Evolutionary conservation across 2,113 vertebrate genomes (phyloP), one percentile per base, ranked within the genome.

Genomic region (Tyto alba): DNA sequence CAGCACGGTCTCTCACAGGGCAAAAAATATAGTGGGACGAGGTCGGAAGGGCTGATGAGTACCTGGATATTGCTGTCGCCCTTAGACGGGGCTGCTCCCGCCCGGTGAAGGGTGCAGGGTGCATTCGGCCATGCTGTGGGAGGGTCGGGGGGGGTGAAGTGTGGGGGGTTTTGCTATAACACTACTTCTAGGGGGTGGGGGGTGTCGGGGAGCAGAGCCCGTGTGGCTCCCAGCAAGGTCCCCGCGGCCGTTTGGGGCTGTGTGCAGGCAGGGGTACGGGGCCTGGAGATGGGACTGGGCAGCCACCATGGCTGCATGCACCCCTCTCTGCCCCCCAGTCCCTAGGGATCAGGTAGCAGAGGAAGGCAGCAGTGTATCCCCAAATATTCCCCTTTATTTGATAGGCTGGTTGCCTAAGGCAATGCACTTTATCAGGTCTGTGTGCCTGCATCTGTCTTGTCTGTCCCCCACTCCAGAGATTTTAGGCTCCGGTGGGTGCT

Each of bases 211-310:
- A 74, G 59, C 72, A 50, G 52, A 38, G 32, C 22, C 68, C 55
- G 1, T 7, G 11, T 8, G 11, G 40, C 66, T 45, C 85, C 76
- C 59, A 62, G 32, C 4, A 10, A 52, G 59, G 50, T 64, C 18
- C n/a, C 22, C 0, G 0, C 1, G 12, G 25, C 26, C 0, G 1
- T 34, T 80, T 20, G 1, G 32, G 57, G 48, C 27, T 75, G 11
- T 0, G 1, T 34, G 32, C n/a, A 15, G 45, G 74, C 26, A 83
- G 59, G 50, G 30, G 47, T 48, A 0, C 0, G 1, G 56, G n/a
- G 64, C 26, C 84, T 68, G 57, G 64, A 69, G 73, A 3, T 17
- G 88, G 53, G 43, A 29, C 36, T 84, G 76, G 45, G n/a, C 13
- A 18, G 29, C 38, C 40, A 29, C 19, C 1, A 1, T 7, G 40